A percentile compares a stretch with the other conserved stretches of the same genome.
These are phyloP conservation scores for Coccyzus lansbergi DNA, from an alignment of 2,797 vertebrate species.

Conservation along the genomic window DNA sequence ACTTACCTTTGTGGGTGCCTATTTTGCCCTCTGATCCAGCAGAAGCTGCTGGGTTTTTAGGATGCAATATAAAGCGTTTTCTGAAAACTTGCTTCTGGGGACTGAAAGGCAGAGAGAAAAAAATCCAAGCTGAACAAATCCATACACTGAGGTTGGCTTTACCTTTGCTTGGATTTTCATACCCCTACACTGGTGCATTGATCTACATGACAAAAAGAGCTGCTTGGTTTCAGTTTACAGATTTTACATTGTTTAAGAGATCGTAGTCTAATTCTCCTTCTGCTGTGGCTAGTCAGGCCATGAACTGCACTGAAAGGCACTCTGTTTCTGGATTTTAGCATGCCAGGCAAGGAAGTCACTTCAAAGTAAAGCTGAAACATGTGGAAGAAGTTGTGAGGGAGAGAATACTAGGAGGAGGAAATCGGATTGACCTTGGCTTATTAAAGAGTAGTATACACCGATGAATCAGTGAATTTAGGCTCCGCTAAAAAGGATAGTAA, in stretches of 20 bases:
- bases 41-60: not conserved
- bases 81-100: not conserved
- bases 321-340: conserved; percentile 46
- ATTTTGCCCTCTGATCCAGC: not conserved
- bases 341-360: conserved; percentile 56
- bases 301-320: conserved; percentile 43
- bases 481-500: not conserved
- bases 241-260: conserved; percentile 61
- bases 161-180: conserved; percentile 21
- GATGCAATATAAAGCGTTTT: not conserved
- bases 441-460: not conserved
- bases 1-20: not conserved
- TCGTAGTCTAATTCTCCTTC: conserved; percentile 51
- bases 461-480: not conserved
- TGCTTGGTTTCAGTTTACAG: conserved; percentile 55
- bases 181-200: not conserved
- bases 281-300: conserved; percentile 53
- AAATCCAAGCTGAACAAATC: conserved; percentile 8
- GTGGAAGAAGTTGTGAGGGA: not conserved
- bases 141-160: not conserved
- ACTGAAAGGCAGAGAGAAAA: not conserved
- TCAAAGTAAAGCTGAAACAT: conserved; percentile 61
- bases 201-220: conserved; percentile 31
- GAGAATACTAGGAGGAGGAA: conserved; percentile 2
- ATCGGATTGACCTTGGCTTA: conserved; percentile 13